These are phyloP conservation scores for Copidosoma floridanum DNA, from an alignment of 1,140 invertebrate genomes.

Conservation along the genomic window DNA sequence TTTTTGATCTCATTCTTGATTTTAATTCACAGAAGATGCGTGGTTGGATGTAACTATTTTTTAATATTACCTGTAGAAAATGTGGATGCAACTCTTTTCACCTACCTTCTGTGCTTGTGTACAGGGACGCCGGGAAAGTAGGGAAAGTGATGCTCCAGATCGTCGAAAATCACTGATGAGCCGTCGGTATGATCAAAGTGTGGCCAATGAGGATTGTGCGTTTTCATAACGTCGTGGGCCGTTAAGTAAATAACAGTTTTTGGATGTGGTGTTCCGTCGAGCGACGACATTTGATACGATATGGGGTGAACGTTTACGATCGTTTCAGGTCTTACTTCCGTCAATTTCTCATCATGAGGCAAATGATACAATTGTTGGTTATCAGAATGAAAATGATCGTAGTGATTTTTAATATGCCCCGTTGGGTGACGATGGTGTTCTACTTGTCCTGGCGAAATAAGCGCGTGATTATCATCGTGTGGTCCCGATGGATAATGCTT, in stretches of 20 bases:
- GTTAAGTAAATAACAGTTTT: conserved; percentile 35
- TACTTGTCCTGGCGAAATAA: no score
- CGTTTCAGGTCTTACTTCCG: conserved; percentile 1
- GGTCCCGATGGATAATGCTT: no score
- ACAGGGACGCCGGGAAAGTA: conserved; percentile 1
- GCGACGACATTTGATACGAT: conserved; percentile 5
- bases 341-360: neutral
- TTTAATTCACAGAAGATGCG: no score
- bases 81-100: no score
- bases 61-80: no score
- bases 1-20: no score
- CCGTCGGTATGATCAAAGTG: no score
- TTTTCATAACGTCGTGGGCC: conserved; percentile 33
- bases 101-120: conserved; percentile 13
- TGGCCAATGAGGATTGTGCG: conserved; percentile 37
- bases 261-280: conserved; percentile 25
- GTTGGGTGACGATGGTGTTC: no score
- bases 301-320: conserved; percentile 22
- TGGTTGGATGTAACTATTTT: no score
- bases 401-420: no score
- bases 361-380: neutral
- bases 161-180: conserved; percentile 22
- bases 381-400: no score
- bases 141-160: neutral
- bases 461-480: no score